Percentiles rank a stretch among this genome's conserved stretches.
phyloP scores from a whole-genome alignment of 2,113 vertebrate species.

The Pseudorasbora parva region DNA sequence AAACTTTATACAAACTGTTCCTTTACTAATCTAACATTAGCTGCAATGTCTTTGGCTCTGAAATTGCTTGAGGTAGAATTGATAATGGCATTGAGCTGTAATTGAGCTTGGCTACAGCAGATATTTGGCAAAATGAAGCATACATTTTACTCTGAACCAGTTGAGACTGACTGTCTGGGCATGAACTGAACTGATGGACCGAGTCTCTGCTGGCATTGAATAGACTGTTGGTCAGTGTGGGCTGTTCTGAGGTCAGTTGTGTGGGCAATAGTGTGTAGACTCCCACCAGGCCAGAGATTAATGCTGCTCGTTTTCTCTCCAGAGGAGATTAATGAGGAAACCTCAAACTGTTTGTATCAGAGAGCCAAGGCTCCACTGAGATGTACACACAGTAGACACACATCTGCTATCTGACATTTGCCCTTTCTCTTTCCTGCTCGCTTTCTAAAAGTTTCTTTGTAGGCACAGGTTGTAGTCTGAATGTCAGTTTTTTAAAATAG shows the following conservation, averaged over 20 bases:
- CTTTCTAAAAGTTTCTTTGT: slow-evolving; percentile 14
- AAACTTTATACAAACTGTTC: background rate
- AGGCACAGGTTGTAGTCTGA: background rate
- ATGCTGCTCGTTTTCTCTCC: slow-evolving; percentile 67
- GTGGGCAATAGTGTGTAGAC: slow-evolving; percentile 45
- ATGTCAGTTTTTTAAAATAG: background rate
- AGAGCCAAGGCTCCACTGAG: slow-evolving; percentile 36
- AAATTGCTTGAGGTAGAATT: slow-evolving; percentile 20
- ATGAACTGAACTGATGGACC: slow-evolving; percentile 38
- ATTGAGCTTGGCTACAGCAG: slow-evolving; percentile 23
- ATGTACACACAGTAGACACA: background rate
- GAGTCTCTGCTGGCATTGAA: slow-evolving; percentile 29
- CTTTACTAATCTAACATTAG: slow-evolving; percentile 7
- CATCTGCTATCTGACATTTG: slow-evolving; percentile 28
- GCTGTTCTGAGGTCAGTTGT: slow-evolving; percentile 45
- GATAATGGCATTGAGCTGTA: background rate
- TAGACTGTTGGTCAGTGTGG: slow-evolving; percentile 24
- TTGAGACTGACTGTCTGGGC: slow-evolving; percentile 35
- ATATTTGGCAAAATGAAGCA: slow-evolving; percentile 21
- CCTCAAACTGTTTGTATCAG: slow-evolving; percentile 55
- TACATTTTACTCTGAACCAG: slow-evolving; percentile 38
- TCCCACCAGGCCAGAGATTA: slow-evolving; percentile 65
- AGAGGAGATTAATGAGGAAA: slow-evolving; percentile 69
- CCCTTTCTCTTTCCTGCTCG: background rate
- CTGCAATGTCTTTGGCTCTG: slow-evolving; percentile 39